Evolutionary conservation across 2,888 invertebrate species (phyloP), one percentile per base, ranked within the genome.

Genomic region (Lithosia quadra): DNA sequence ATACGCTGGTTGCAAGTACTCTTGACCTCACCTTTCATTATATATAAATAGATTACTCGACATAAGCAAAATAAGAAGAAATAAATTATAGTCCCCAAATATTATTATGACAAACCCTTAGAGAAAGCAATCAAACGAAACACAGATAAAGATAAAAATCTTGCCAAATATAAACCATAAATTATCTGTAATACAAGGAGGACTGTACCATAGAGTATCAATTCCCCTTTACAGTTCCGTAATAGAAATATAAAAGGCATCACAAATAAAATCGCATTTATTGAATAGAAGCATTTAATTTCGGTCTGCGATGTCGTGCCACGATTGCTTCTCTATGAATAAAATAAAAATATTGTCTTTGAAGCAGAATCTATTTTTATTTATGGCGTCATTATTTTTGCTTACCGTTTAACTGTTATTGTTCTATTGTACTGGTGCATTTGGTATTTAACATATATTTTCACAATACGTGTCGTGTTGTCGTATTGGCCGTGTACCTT

Each of bases 211-310:
- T 68, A 73, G 81, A 79, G 76, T 84, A 88, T 88, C 88, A 87
- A 87, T 87, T 89, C 87, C 88, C 90, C 86, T 86, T 85, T 84
- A 86, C 80, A 80, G 81, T 75, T 74, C 77, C 66, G 86, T 92
- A 91, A 94, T 93, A 91, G 93, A 92, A 92, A 91, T 85, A 92
- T 90, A 90, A 91, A 91, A 87, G 86, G 83, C 85, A 88, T 88
- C 79, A 83, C 84, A 84, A 86, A 90, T 90, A 84, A 80, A 83
- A 86, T 86, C 77, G 82, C 81, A 82, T 89, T 90, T 90, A 93
- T 93, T 93, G 91, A 93, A 93, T 91, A 90, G 85, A 86, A 86
- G 78, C 84, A 86, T 86, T 89, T 87, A 89, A 88, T 89, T 87
- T 82, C 72, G 78, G 77, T 80, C 71, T 75, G 64, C 79, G 79